These are phyloP conservation scores for Cataglyphis hispanica DNA, from an alignment of 1,140 invertebrate species.

Conservation along the genomic window DNA sequence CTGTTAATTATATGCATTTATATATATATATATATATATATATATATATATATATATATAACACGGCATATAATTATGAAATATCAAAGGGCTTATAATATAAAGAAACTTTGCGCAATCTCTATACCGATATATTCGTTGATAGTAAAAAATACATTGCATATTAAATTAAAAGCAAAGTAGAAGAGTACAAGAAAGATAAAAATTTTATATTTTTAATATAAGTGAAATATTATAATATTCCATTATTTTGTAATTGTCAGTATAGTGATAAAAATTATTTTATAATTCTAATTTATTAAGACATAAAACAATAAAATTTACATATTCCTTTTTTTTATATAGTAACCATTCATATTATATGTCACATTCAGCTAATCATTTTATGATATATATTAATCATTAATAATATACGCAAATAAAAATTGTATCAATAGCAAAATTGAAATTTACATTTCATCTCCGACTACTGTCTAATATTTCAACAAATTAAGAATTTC, in stretches of 20 bases:
- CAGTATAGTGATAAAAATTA: not conserved
- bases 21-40: not conserved
- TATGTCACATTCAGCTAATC: not conserved
- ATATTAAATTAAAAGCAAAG: not conserved
- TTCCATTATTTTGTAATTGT: not conserved
- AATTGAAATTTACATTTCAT: slow-evolving; percentile 16
- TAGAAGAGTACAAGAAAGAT: not conserved
- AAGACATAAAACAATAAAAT: not conserved
- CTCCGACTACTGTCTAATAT: not conserved
- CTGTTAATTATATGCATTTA: slow-evolving; percentile 32
- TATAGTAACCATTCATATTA: not conserved
- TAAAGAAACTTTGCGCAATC: not conserved
- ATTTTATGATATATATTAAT: not conserved
- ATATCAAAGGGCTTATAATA: slow-evolving; percentile 2
- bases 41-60: not conserved
- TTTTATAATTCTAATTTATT: not conserved
- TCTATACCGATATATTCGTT: not conserved
- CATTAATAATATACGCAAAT: not conserved
- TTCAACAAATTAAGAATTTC: slow-evolving; percentile 20
- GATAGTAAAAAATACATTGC: not conserved
- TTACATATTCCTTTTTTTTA: not conserved
- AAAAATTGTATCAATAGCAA: not conserved
- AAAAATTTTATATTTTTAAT: not conserved
- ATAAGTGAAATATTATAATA: not conserved
- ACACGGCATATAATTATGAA: slow-evolving; percentile 4